These are phyloP conservation scores for Xiphophorus hellerii DNA, from an alignment of 2,113 vertebrate species.

Conservation along the genomic window DNA sequence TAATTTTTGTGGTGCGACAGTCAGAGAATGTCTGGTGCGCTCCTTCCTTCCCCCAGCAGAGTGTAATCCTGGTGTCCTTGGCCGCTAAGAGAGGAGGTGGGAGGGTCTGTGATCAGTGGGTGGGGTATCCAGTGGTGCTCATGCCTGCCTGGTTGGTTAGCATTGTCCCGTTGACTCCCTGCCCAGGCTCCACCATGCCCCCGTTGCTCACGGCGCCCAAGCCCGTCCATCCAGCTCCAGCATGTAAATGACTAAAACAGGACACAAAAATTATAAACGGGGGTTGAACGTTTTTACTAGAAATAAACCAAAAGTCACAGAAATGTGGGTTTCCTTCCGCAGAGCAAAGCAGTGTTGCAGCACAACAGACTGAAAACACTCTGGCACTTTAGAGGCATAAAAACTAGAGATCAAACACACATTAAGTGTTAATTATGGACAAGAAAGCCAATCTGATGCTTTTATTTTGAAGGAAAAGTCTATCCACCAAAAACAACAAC, in stretches of 20 bases:
- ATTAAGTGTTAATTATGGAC: background rate
- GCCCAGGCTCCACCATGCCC: constrained; percentile 81
- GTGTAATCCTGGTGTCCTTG: constrained; percentile 51
- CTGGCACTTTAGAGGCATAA: too few relatives aligned
- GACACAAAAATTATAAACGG: too few relatives aligned
- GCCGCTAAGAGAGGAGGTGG: constrained; percentile 22
- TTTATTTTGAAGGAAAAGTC: background rate
- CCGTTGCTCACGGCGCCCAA: constrained; percentile 79
- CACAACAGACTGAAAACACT: background rate
- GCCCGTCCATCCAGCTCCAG: constrained; percentile 88
- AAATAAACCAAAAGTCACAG: background rate
- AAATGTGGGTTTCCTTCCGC: background rate
- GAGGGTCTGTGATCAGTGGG: constrained; percentile 82
- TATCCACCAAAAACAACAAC: background rate
- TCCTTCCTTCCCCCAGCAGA: constrained; percentile 54
- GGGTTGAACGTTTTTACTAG: background rate
- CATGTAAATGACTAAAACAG: constrained; percentile 85
- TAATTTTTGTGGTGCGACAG: constrained; percentile 54
- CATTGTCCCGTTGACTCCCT: constrained; percentile 90
- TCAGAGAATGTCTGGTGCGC: constrained; percentile 53
- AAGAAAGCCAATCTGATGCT: background rate
- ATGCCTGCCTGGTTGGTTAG: constrained; percentile 89
- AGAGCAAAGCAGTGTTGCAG: too few relatives aligned
- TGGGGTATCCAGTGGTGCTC: constrained; percentile 90
- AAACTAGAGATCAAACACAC: too few relatives aligned